phyloP scores from a whole-genome alignment of 2,113 vertebrate species.

The Amblyornis subalaris region DNA sequence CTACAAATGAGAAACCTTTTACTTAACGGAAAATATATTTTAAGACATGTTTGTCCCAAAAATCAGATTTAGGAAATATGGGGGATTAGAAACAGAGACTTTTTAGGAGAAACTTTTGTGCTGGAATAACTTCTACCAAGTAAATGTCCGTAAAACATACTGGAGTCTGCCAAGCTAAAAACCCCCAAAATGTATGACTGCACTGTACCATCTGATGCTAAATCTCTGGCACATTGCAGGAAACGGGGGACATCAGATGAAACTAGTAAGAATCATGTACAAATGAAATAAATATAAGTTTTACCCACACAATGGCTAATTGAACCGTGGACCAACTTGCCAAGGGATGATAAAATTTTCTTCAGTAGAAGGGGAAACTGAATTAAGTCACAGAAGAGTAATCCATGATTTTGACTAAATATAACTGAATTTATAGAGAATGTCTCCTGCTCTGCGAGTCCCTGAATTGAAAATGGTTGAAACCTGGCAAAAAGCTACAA shows the following conservation, averaged over 20 bases:
- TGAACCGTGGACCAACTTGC: not conserved
- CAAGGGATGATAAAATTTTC: not conserved
- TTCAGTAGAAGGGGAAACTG: not conserved
- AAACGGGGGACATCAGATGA: not conserved
- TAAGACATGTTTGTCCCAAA: not conserved
- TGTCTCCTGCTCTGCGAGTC: not conserved
- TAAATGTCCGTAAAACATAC: not conserved
- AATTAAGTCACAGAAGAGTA: not conserved
- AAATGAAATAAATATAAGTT: not conserved
- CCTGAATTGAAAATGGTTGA: not conserved
- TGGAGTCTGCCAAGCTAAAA: not conserved
- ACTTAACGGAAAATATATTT: not conserved
- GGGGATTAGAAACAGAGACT: not conserved
- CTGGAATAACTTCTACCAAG: not conserved
- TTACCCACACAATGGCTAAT: not conserved
- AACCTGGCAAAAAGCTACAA: not conserved
- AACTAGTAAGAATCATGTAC: not conserved
- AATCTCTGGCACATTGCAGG: not conserved
- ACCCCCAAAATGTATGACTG: not conserved
- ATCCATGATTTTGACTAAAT: not conserved
- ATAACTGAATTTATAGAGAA: not conserved
- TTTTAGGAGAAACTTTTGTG: not conserved
- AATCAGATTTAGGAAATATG: not conserved
- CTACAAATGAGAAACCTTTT: not conserved
- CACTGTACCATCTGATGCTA: not conserved